Evolutionary conservation across 1,140 invertebrate species (phyloP).

Genomic region (Solenopsis invicta): DNA sequence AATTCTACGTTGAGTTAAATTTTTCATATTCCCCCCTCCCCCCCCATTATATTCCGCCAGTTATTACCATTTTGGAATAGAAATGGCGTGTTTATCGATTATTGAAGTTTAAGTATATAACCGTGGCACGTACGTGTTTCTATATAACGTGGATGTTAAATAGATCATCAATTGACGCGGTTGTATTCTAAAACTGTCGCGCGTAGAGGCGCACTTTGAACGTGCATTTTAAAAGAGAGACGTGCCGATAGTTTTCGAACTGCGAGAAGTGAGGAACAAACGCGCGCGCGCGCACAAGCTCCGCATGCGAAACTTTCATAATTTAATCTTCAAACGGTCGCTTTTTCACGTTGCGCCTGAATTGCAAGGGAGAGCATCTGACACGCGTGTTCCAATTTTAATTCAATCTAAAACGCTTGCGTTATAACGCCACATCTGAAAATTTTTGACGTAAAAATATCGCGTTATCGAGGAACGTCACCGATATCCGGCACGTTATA

Average conservation of each 20-base stretch:
- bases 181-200: constrained; percentile 50
- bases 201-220: constrained; percentile 29
- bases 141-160: constrained; percentile 23
- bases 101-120: constrained; percentile 39
- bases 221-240: constrained; percentile 28
- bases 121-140: background rate
- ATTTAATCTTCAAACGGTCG: constrained; percentile 8
- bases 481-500: background rate
- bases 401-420: background rate
- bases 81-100: constrained; percentile 43
- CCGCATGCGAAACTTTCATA: constrained; percentile 1
- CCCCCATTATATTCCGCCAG: background rate
- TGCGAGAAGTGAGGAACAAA: constrained; percentile 37
- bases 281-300: background rate
- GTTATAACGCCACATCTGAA: background rate
- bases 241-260: constrained; percentile 52
- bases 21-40: background rate
- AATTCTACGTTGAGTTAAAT: background rate
- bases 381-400: background rate
- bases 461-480: background rate
- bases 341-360: background rate
- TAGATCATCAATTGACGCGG: constrained; percentile 46
- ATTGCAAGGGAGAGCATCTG: background rate
- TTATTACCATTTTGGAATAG: constrained; percentile 16
- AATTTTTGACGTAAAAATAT: background rate